Conservation (phyloP, 2,113 vertebrate species). For the Onychostruthus taczanowskii region DNA sequence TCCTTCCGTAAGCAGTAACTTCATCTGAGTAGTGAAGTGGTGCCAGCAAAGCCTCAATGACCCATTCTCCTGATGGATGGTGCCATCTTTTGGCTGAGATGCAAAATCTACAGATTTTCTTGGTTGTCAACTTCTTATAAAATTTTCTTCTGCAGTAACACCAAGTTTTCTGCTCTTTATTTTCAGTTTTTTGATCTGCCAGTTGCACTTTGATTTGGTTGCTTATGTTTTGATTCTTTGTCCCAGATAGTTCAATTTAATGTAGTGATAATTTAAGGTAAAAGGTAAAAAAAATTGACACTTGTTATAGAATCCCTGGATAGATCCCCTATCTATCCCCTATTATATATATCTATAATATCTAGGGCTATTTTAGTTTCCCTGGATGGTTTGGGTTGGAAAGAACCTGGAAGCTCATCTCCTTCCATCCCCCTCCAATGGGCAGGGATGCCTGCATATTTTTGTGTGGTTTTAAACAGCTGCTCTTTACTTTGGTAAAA, state of each 20-base stretch:
- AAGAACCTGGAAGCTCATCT: neutral
- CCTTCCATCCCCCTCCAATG: neutral
- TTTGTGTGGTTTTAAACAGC: neutral
- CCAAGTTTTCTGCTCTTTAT: neutral
- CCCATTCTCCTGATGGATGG: neutral
- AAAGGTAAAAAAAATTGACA: neutral
- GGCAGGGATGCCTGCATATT: neutral
- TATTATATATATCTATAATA: neutral
- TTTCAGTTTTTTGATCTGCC: neutral
- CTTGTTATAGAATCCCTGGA: neutral
- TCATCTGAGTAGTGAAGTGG: neutral
- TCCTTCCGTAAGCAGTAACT: neutral
- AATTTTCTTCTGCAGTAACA: neutral
- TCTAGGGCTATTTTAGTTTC: neutral
- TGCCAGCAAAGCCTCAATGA: neutral
- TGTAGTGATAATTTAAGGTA: neutral
- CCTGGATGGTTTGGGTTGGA: neutral
- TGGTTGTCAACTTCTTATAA: neutral
- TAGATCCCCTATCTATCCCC: neutral
- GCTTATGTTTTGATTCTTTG: neutral
- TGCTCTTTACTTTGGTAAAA: neutral
- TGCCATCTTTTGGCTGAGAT: slow-evolving; percentile 32
- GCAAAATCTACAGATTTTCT: neutral
- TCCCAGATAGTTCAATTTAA: neutral
- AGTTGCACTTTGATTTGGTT: neutral